Base-by-base conservation (phyloP, 2,797 vertebrate genomes). In the Carduelis carduelis region DNA sequence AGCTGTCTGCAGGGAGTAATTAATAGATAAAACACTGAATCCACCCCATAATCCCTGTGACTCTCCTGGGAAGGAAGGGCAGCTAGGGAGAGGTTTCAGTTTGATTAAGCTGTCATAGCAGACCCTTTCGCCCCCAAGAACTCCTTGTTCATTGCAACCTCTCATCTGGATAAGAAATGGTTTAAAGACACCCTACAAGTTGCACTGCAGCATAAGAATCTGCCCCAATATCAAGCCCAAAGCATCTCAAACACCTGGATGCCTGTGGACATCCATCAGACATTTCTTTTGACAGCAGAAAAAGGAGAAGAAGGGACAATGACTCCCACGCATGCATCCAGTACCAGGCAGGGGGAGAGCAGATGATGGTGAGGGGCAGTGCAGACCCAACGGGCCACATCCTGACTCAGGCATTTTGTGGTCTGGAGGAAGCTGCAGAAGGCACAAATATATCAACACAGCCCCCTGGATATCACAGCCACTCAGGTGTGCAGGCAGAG, bases 371-470 rank as follows among this genome's bases (percentile, higher is more conserved):
- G 9, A 37, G 43, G 20, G 19, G 56, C 32, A 43, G 37, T 20
- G 80, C 15, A 84, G 59, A 32, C 12, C 44, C 69, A 15, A 0
- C 0, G 9, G 17, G 28, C 15, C 50, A 49, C 27, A 24, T 70
- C 56, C 50, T 64, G 56, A 8, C 21, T 13, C 0, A 0, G 53
- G 18, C 8, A 28, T 76, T 87, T 50, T 74, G 47, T 2, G 7
- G 27, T 56, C 53, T 43, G 66, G 57, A 24, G 11, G 28, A 57
- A 69, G 41, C 59, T 72, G 44, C 17, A 71, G 60, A 43, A 57
- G 26, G 24, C 34, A 26, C 44, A 13, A 24, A 24, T 1, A 1
- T 8, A 19, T 27, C 55, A 57, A 0, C 0, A 0, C 55, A 70
- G 7, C 4, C 3, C 30, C 44, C 41, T 37, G 64, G 11, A 28